These are phyloP conservation scores for Acanthiza pusilla DNA, from an alignment of 2,797 vertebrate genomes.

Conservation along the genomic window DNA sequence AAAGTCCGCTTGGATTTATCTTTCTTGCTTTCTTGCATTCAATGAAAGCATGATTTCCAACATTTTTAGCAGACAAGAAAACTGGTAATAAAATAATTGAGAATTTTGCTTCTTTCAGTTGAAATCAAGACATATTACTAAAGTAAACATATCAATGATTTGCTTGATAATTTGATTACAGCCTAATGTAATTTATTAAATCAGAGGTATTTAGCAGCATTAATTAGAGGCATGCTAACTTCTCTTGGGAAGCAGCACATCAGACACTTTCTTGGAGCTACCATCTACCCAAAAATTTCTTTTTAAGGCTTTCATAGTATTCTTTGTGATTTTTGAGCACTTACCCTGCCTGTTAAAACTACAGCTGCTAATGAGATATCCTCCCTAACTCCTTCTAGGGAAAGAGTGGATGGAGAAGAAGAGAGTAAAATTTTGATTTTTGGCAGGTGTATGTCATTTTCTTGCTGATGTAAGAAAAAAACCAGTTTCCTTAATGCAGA, in stretches of 20 bases:
- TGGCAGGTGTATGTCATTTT: not conserved
- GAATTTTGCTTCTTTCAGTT: not conserved
- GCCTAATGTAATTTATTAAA: not conserved
- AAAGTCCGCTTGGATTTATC: not conserved
- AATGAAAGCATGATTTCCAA: not conserved
- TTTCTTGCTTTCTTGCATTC: not conserved
- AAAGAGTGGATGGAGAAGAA: not conserved
- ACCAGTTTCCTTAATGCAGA: not conserved
- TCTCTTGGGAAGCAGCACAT: not conserved
- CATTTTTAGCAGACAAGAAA: not conserved
- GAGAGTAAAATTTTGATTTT: not conserved
- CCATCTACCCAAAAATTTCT: not conserved
- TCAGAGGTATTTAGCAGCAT: not conserved
- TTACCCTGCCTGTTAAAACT: not conserved
- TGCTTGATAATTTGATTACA: not conserved
- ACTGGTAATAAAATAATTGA: not conserved
- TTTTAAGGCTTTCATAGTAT: not conserved
- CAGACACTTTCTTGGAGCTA: not conserved
- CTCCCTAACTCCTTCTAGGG: not conserved
- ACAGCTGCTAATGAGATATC: accelerated
- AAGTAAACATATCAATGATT: not conserved
- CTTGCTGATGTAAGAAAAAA: not conserved
- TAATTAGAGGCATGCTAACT: not conserved
- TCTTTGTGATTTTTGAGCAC: not conserved
- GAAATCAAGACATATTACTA: not conserved